Base-by-base conservation (phyloP, 1,140 invertebrate genomes). In the Monomorium pharaonis region DNA sequence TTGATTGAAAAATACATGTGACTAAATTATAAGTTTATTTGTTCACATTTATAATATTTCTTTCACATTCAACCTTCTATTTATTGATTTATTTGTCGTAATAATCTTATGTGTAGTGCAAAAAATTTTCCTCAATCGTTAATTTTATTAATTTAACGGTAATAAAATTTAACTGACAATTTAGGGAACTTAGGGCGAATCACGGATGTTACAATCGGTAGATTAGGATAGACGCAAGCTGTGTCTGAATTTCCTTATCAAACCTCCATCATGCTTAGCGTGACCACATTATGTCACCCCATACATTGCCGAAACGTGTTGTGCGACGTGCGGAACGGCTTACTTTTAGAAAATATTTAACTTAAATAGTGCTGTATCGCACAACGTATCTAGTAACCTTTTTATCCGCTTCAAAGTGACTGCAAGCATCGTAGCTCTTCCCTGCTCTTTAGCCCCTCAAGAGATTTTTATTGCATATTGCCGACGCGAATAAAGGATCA, bases 151-250 rank as follows among this genome's bases (percentile, higher is more conserved):
- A 69, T 44, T 24, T 69, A 44, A 69, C 21, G 21, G 3, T 6
- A 33, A 21, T 54, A 10, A 72, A 33, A 37, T 74, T 37, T 56
- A 54, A 74, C 49, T 56, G n/a, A n/a, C n/a, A 30, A 54, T 51
- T 51, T 72, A 49, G 44, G 69, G 24, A 49, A 70, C 24, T 33
- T 33, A 33, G 6, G 37, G 44, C 44, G 18, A 70, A 72, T 74
- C 30, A 24, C 33, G 30, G 44, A 58, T 63, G 24, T 78, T 37
- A 0, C 84, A 63, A 86, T 87, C 74, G 33, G 37, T 16, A 87
- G 74, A 86, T 87, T 87, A 87, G 37, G 27, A 65, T 72, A 47
- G 54, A 72, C 49, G 49, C 56, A 63, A 47, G 10, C 60, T 27
- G 65, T 70, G 74, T 47, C n/a, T 37, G 21, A 47, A 37, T n/a